Evolutionary conservation across 2,888 invertebrate genomes (phyloP), one percentile per base, ranked within the genome.

Genomic region (Crossocerus cetratus): DNA sequence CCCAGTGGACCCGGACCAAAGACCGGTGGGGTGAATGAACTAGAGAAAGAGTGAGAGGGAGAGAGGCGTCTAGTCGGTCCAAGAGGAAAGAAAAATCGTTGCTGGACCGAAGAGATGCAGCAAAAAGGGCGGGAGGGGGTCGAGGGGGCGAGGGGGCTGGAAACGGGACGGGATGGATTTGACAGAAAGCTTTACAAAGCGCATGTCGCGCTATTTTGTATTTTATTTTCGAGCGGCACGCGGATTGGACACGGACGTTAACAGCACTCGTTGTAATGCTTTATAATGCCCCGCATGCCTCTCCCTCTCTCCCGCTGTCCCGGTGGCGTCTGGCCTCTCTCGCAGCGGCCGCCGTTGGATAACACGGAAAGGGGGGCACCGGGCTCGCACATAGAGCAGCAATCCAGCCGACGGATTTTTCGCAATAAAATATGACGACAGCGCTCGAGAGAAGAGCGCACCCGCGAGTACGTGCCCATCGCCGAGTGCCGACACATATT

Each of bases 181-280:
- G 88, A 87, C 86, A 87, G 87, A 86, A 85, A 86, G 86, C 84
- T 87, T 87, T 87, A 84, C 85, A 83, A 84, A 84, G 83, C 86
- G 83, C 77, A n/a, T 82, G 83, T 81, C 80, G 78, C 86, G 83
- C 81, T 82, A 86, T 87, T 88, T 87, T 87, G 86, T 86, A 86
- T 87, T 87, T 87, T 88, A 87, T 87, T 88, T 87, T 85, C 78
- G 80, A 80, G 82, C 83, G 81, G 78, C 80, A 77, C 81, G 83
- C 85, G 84, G 83, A 88, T 87, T 88, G 86, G 87, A 88, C 88
- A 87, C 87, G 87, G 86, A 86, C 88, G 87, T 88, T 87, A 88
- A 88, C 88, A 88, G 87, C 87, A 87, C 86, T 87, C 87, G 85
- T 85, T 87, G 87, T 88, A 87, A 87, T 88, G 86, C 87, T 88